A percentile compares a stretch with the other conserved stretches of the same genome.
These are phyloP conservation scores for Bombus confusus DNA, from an alignment of 1,140 invertebrate species.

Conservation along the genomic window DNA sequence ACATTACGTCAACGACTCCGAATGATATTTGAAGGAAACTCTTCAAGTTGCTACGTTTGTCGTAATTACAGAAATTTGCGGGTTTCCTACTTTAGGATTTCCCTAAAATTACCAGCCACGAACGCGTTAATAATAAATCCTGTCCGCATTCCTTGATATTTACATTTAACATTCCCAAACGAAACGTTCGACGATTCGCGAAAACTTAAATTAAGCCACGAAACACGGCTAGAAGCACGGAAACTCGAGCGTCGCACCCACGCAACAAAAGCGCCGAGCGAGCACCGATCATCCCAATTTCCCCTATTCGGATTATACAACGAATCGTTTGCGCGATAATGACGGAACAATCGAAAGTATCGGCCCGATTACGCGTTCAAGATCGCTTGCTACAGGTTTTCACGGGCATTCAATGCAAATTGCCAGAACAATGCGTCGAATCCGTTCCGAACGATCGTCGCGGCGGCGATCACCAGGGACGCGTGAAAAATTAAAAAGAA, in stretches of 20 bases:
- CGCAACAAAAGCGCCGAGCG: background rate
- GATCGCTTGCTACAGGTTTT: slow-evolving; percentile 14
- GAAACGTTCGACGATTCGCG: background rate
- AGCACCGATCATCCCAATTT: too few relatives aligned
- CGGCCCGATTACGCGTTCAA: slow-evolving; percentile 19
- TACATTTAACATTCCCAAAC: background rate
- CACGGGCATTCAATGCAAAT: slow-evolving; percentile 49
- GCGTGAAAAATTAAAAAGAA: background rate
- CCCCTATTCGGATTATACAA: background rate
- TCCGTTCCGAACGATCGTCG: background rate
- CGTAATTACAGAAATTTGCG: too few relatives aligned
- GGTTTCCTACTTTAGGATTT: too few relatives aligned
- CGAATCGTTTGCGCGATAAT: slow-evolving; percentile 5
- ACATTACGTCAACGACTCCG: too few relatives aligned
- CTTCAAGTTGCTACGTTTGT: too few relatives aligned
- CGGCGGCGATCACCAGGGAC: slow-evolving; percentile 15
- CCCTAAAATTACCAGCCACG: too few relatives aligned
- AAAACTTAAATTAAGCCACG: background rate
- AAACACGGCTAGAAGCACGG: too few relatives aligned
- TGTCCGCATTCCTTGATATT: too few relatives aligned
- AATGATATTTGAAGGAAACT: too few relatives aligned
- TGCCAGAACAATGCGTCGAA: slow-evolving; percentile 32
- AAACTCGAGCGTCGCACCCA: too few relatives aligned
- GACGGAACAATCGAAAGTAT: slow-evolving; percentile 6
- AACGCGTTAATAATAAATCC: too few relatives aligned